Percentiles rank a stretch among this genome's conserved stretches.
Conservation (phyloP, 2,797 vertebrate species). For the Argya squamiceps region DNA sequence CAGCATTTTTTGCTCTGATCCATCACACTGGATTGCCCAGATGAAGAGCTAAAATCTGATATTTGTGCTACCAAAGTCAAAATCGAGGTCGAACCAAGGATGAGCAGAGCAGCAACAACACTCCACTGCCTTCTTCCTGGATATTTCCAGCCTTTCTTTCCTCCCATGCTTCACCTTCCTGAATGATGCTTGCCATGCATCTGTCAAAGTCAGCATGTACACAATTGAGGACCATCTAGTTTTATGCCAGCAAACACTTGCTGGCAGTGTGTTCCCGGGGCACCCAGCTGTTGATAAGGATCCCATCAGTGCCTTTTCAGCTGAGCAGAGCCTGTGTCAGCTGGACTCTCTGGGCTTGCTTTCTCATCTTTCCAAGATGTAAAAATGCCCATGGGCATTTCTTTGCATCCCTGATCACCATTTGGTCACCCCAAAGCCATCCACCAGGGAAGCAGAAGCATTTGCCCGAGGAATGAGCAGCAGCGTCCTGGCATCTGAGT, state of each 20-base stretch:
- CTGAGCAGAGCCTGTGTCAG: background rate
- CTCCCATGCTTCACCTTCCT: background rate
- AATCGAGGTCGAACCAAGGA: accelerated
- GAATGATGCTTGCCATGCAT: background rate
- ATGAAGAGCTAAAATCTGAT: background rate
- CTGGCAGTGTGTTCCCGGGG: background rate
- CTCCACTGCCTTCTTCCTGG: background rate
- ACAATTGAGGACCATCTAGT: background rate
- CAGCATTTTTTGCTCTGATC: background rate
- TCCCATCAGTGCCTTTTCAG: background rate
- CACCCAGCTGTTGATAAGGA: background rate
- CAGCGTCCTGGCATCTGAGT: accelerated
- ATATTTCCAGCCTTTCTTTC: background rate
- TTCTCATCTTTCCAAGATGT: background rate
- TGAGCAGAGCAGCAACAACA: background rate
- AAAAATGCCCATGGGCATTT: background rate
- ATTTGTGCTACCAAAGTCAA: background rate
- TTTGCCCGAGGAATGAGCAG: background rate
- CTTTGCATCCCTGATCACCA: background rate
- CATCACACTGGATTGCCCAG: accelerated
- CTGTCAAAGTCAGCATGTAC: accelerated
- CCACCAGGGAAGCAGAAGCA: background rate
- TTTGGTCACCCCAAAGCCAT: background rate
- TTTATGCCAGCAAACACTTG: background rate
- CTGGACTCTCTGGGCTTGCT: background rate